Evolutionary conservation across 1,140 invertebrate species (phyloP).

Genomic region (Heliothis subflexa): DNA sequence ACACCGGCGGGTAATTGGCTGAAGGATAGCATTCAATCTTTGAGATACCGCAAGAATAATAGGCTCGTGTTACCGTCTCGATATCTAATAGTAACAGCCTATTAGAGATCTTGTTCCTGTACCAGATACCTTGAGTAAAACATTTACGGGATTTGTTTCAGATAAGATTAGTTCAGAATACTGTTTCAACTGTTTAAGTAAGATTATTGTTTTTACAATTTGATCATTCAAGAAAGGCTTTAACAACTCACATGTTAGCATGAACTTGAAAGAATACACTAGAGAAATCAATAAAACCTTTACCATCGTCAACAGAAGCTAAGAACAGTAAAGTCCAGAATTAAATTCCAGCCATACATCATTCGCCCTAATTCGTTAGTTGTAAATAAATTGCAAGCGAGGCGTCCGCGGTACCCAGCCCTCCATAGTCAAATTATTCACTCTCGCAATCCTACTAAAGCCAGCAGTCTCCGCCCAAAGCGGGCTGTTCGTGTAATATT

Average conservation of each 20-base stretch:
- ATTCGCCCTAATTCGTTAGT: constrained; percentile 67
- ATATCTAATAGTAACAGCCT: constrained; percentile 39
- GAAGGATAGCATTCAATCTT: constrained; percentile 54
- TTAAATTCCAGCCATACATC: constrained; percentile 70
- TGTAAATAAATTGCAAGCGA: constrained; percentile 73
- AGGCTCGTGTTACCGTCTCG: constrained; percentile 51
- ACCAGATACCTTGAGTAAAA: neutral
- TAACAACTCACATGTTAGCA: no score
- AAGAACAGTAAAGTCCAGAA: constrained; percentile 44
- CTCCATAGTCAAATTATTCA: constrained; percentile 84
- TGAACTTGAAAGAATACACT: neutral
- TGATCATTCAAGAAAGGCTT: neutral
- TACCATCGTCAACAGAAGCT: neutral
- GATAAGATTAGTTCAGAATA: constrained; percentile 6
- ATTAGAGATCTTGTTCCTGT: constrained; percentile 15
- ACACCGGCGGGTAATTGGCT: constrained; percentile 46
- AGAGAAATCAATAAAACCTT: neutral
- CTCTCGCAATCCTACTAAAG: constrained; percentile 80
- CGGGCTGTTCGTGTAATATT: constrained; percentile 77
- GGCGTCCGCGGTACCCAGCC: constrained; percentile 65
- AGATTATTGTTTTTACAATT: neutral
- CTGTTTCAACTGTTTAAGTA: no score
- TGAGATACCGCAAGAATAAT: constrained; percentile 64
- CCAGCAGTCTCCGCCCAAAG: constrained; percentile 65
- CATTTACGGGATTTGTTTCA: neutral